phyloP scores from a whole-genome alignment of 2,888 invertebrate species.

The Cryptosula pallasiana region DNA sequence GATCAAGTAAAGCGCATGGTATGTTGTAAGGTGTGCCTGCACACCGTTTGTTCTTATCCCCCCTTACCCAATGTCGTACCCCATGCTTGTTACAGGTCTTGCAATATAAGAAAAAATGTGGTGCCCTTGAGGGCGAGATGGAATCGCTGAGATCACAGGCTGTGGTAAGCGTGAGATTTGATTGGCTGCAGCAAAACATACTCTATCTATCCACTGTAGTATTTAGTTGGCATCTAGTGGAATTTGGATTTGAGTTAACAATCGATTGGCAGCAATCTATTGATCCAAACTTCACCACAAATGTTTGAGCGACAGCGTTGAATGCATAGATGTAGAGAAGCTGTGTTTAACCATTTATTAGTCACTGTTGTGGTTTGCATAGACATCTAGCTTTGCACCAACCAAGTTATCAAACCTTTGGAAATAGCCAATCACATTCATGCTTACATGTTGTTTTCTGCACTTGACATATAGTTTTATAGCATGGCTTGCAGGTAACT shows the following conservation, averaged over 20 bases:
- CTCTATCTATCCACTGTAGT: background rate
- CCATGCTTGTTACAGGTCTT: constrained; percentile 20
- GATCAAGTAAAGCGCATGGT: constrained; percentile 30
- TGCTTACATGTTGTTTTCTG: too few species aligned
- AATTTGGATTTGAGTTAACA: background rate
- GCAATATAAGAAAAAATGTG: constrained; percentile 25
- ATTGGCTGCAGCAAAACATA: background rate
- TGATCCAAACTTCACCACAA: background rate
- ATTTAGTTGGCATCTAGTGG: background rate
- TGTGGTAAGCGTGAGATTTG: constrained; percentile 16
- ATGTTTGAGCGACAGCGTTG: too few species aligned
- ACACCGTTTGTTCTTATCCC: background rate
- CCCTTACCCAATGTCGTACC: background rate
- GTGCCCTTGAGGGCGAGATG: constrained; percentile 30
- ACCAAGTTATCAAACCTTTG: too few species aligned
- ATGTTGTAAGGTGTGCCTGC: background rate
- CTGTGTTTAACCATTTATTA: too few species aligned
- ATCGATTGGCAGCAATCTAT: too few species aligned
- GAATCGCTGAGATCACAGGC: constrained; percentile 32
- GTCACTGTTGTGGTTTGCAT: background rate
- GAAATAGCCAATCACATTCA: too few species aligned
- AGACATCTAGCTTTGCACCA: constrained; percentile 2
- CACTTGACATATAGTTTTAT: too few species aligned
- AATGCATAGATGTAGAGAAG: too few species aligned
- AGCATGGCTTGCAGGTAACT: too few species aligned